Conservation (phyloP, 2,888 invertebrate species). For the Nephrotoma flavescens region DNA sequence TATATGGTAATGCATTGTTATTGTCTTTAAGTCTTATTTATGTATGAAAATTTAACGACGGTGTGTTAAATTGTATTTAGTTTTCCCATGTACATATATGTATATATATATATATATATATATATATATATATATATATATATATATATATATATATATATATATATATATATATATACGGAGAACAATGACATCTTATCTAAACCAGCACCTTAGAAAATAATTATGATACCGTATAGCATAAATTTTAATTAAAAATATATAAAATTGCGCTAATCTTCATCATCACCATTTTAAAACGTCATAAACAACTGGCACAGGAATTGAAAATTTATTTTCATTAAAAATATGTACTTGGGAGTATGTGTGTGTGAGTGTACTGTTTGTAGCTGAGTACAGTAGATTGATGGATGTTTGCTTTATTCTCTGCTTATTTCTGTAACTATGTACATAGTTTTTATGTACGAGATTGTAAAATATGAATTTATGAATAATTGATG, state of each 20-base stretch:
- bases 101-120: too few species aligned
- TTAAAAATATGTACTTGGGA: background rate
- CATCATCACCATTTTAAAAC: background rate
- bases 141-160: too few species aligned
- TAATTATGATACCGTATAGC: background rate
- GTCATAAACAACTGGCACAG: background rate
- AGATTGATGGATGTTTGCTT: background rate
- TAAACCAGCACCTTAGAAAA: background rate
- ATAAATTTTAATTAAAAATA: background rate
- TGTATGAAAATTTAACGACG: background rate
- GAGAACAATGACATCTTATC: too few species aligned
- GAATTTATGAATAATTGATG: background rate
- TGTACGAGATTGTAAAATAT: background rate
- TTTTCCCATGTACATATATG: background rate
- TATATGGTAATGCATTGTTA: background rate
- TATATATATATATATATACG: too few species aligned
- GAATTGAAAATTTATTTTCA: background rate
- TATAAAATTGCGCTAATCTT: background rate
- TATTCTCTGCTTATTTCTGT: background rate
- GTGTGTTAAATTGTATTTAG: background rate
- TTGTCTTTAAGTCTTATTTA: background rate
- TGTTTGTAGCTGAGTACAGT: background rate
- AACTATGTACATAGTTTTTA: background rate
- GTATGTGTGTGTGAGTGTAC: background rate
- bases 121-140: too few species aligned